Evolutionary conservation across 2,113 vertebrate species (phyloP), one percentile per base, ranked within the genome.

Genomic region (pig (Sus scrofa)): DNA sequence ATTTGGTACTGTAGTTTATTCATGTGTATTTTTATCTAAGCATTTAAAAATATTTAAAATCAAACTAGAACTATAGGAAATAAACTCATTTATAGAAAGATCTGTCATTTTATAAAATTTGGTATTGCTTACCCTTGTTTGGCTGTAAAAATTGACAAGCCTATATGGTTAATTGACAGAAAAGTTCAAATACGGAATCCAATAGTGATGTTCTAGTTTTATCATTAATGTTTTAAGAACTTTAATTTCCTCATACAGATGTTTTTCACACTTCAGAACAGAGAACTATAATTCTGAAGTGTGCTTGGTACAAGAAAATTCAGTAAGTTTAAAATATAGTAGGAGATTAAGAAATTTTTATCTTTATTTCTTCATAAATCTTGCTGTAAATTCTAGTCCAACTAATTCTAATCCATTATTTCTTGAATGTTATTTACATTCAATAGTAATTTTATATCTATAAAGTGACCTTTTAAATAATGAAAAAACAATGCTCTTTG

Each of bases 371-470:
- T 34, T 94, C 16, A 81, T 84, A 91, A 93, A 94, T 58, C 39
- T 73, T 78, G 9, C 14, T 44, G 11, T 65, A 77, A 78, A 32
- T 39, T 37, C 16, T 71, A 85, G 16, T 75, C 84, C 54, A 96
- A 27, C 14, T 71, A 63, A 78, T 83, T 82, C 19, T 27, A 70
- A 91, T 24, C 26, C 9, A 95, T 50, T 93, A 93, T 96, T 90
- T 96, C 50, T 90, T 88, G 86, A 78, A 93, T 87, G 91, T 81
- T 92, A 95, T 88, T 94, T 89, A 70, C 12, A 70, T 65, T 90
- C 27, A 70, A 60, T 79, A 22, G 2, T 5, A 88, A 63, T 54
- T 26, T 54, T 82, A 67, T 81, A 60, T 39, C 75, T 90, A 34
- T 85, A 70, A 95, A 75, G 56, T 84, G 50, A 92, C 68, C 85